phyloP scores from a whole-genome alignment of 2,888 invertebrate genomes.

The Drosophila silvestris region DNA sequence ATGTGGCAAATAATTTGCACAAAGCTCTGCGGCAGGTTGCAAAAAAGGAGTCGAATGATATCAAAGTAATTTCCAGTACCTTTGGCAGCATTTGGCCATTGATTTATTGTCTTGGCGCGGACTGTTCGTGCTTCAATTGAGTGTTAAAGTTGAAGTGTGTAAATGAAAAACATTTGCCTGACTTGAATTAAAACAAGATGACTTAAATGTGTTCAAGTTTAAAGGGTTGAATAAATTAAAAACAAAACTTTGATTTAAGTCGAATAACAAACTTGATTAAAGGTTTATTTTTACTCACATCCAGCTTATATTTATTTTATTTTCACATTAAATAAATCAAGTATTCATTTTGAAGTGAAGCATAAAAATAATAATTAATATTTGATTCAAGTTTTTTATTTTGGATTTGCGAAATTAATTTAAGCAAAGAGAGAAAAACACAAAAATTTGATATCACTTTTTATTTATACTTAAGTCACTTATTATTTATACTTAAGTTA shows the following conservation, averaged over 20 bases:
- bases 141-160: neutral
- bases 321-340: no score
- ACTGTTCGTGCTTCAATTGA: neutral
- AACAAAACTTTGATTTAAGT: neutral
- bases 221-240: neutral
- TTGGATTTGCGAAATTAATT: neutral
- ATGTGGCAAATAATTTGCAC: slow-evolving; percentile 82
- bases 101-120: slow-evolving; percentile 73
- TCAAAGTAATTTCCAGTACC: slow-evolving; percentile 71
- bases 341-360: no score
- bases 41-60: slow-evolving; percentile 38
- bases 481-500: neutral
- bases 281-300: no score
- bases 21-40: slow-evolving; percentile 78
- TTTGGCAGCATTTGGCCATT: slow-evolving; percentile 51
- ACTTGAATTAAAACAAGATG: neutral
- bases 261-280: no score
- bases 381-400: neutral
- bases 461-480: neutral
- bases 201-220: neutral
- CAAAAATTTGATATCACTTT: neutral
- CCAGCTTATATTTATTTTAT: no score
- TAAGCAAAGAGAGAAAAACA: neutral
- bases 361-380: neutral
- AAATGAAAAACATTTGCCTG: neutral